Evolutionary conservation across 2,888 invertebrate genomes (phyloP), one percentile per base, ranked within the genome.

Genomic region (Trilocha varians): DNA sequence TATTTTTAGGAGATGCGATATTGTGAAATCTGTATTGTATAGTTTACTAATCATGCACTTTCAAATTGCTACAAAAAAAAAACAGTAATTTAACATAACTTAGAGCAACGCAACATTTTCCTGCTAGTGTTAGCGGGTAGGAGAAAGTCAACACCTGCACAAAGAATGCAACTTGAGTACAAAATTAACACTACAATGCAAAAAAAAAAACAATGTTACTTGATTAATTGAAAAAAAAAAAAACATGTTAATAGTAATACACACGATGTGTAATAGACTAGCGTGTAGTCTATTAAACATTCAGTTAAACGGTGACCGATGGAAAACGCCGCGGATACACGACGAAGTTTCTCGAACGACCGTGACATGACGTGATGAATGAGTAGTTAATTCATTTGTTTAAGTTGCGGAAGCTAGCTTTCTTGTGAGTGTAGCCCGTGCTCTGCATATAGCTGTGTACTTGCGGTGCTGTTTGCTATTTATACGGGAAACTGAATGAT

Each of bases 41-140:
- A 62, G 48, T 62, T 62, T 69, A 67, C 70, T 74, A 64, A 64
- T 71, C 82, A 82, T 83, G 83, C 83, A 71, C 62, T 62, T 62
- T 62, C 59, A 64, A 55, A 46, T 54, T 3, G 5, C 67, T 62
- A 65, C 63, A 59, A 54, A 25, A 1, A n/a, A n/a, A 18, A 18
- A 63, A 65, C 53, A 65, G 58, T 25, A 70, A 62, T 65, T 70
- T 62, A 68, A 63, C 57, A 67, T 62, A 71, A 67, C 66, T 65
- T 66, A 76, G 74, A 79, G 76, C 78, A 78, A 80, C 77, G 84
- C 84, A 85, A 84, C 84, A 84, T 84, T 84, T 85, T 83, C 80
- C 79, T 84, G 84, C 85, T 79, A 78, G 71, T 77, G 84, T 85
- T 84, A 84, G 82, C 80, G 76, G 75, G 75, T 77, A 78, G 83